Base-by-base conservation (phyloP, 2,113 vertebrate genomes). In the Ictalurus furcatus region DNA sequence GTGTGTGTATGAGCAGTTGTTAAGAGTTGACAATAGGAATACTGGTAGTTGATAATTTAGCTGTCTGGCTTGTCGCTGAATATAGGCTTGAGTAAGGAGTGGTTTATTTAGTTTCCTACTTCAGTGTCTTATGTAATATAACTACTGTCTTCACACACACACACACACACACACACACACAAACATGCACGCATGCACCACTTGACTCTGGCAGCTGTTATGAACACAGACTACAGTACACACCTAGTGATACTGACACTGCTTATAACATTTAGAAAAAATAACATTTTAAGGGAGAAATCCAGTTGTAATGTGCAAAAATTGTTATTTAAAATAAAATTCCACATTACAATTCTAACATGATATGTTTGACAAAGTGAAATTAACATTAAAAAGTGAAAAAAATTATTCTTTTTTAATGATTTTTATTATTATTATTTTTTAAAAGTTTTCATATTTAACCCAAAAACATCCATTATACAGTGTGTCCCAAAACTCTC, bases 21-120 rank as follows among this genome's bases (percentile, higher is more conserved):
- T 85, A 85, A 85, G 74, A 78, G 73, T 69, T 89, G 88, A 85
- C 88, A 85, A 89, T 85, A 85, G 74, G 61, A 89, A 67, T 69
- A 85, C 73, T 85, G 21, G 59, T 85, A 67, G 88, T 89, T 80
- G 65, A 85, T 89, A 85, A 89, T 89, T 89, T 89, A 89, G 83
- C 82, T 89, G 88, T 89, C 88, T 89, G 65, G 82, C 58, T 59
- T 69, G 88, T 85, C 84, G 83, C 48, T 89, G 84, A 89, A 79
- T 89, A 89, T 85, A 85, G 83, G 88, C 65, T 89, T 71, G 73
- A 80, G 48, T 69, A 63, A 80, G 63, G 67, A 80, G 83, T 80
- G 83, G 73, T 89, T 89, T 89, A 85, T 89, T 85, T 80, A 25
- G 63, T 65, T 78, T 89, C 83, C 74, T 85, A 78, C 59, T 56